phyloP scores from a whole-genome alignment of 2,113 vertebrate species.

The Charadrius vociferus region DNA sequence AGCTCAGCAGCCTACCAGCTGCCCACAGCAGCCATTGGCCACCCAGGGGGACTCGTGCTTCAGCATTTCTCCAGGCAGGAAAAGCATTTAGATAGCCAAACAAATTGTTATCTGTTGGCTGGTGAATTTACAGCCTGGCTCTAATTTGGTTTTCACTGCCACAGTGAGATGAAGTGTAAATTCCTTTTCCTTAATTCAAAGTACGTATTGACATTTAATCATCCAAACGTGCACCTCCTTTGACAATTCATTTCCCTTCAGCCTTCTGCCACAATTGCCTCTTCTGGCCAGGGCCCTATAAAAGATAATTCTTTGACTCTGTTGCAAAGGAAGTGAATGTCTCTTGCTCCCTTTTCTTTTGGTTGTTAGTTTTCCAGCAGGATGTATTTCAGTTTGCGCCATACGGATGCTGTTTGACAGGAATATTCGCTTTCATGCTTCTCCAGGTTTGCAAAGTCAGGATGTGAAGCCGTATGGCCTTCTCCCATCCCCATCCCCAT shows the following conservation, averaged over 20 bases:
- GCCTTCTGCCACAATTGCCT: neutral
- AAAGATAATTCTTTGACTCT: slow-evolving; percentile 1
- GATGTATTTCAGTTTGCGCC: neutral
- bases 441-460: neutral
- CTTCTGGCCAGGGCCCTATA: neutral
- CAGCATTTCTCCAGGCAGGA: neutral
- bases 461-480: neutral
- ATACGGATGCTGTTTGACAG: neutral
- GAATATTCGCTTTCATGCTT: neutral
- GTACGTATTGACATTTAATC: slow-evolving; percentile 57
- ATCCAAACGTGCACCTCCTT: neutral
- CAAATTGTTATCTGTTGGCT: neutral
- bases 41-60: neutral
- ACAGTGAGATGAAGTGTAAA: neutral
- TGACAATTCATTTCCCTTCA: slow-evolving; percentile 58
- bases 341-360: neutral
- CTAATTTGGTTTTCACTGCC: neutral
- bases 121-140: neutral
- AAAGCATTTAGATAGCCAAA: neutral
- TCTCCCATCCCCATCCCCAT: neutral
- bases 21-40: neutral
- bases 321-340: neutral
- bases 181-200: slow-evolving; percentile 28
- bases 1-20: neutral
- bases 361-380: neutral